phyloP scores from a whole-genome alignment of 2,888 invertebrate genomes.

The Ephialtes manifestator region DNA sequence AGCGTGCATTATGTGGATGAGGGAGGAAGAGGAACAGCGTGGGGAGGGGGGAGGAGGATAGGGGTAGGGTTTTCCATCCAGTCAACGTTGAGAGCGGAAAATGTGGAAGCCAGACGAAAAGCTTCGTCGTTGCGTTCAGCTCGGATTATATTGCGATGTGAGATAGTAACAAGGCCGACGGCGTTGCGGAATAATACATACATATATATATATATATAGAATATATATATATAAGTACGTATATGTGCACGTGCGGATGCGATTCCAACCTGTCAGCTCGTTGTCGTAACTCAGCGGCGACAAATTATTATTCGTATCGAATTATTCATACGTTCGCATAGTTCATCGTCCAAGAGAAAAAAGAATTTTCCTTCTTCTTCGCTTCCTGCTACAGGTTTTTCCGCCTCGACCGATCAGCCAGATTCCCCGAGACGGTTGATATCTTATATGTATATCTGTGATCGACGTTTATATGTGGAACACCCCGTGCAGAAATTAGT shows the following conservation, averaged over 20 bases:
- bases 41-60: neutral
- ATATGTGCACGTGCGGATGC: neutral
- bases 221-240: neutral
- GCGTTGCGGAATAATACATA: neutral
- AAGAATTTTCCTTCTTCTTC: conserved; percentile 2
- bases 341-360: conserved; percentile 26
- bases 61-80: conserved; percentile 36
- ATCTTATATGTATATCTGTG: neutral
- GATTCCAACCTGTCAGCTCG: conserved; percentile 19
- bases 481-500: too few species aligned
- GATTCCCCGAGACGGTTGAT: conserved; percentile 1
- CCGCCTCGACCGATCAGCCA: neutral
- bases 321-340: conserved; percentile 49
- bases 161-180: conserved; percentile 43
- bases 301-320: conserved; percentile 56
- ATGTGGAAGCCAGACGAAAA: conserved; percentile 31
- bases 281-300: conserved; percentile 38
- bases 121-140: conserved; percentile 25
- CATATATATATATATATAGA: neutral
- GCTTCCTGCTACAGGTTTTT: too few species aligned
- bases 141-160: conserved; percentile 48
- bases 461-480: too few species aligned
- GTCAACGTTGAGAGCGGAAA: conserved; percentile 31
- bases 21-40: neutral
- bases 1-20: conserved; percentile 21